Conservation (phyloP, 2,113 vertebrate species). For the Paraplagusia blochii region DNA sequence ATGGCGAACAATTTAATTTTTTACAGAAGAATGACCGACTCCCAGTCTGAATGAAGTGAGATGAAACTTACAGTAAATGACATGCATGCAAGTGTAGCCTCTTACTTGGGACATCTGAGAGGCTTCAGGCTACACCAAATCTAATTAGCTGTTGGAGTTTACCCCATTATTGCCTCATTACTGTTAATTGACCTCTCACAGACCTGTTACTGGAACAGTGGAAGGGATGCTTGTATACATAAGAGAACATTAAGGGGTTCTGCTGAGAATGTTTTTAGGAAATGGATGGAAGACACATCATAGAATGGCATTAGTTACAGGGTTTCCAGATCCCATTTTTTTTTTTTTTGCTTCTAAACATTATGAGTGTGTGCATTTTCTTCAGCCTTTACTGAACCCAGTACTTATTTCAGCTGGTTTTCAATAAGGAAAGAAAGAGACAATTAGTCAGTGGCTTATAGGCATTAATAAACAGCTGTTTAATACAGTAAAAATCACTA, state of each 20-base stretch:
- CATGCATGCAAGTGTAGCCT: conserved; percentile 62
- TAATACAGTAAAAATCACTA: no score
- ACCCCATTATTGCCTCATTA: conserved; percentile 77
- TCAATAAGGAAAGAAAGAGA: no score
- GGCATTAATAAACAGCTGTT: no score
- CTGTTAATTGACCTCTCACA: conserved; percentile 76
- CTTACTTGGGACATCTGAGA: conserved; percentile 63
- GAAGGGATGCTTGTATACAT: conserved; percentile 67
- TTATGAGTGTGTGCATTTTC: no score
- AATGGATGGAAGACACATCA: conserved; percentile 52
- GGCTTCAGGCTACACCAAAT: conserved; percentile 67
- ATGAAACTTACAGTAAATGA: conserved; percentile 54
- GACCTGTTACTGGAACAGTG: conserved; percentile 76
- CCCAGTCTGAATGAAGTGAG: conserved; percentile 38
- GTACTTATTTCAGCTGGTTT: no score
- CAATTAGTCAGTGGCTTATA: no score
- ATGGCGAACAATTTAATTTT: conserved; percentile 34
- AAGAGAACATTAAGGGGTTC: conserved; percentile 67
- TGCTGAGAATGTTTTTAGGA: conserved; percentile 48
- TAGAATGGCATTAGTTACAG: conserved; percentile 22
- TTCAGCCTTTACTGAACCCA: no score
- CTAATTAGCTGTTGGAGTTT: conserved; percentile 68
- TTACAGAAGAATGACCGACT: conserved; percentile 24
- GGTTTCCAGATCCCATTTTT: no score
- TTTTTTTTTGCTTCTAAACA: no score